Base-by-base conservation (phyloP, 2,113 vertebrate species). In the Oreochromis tanganicae region DNA sequence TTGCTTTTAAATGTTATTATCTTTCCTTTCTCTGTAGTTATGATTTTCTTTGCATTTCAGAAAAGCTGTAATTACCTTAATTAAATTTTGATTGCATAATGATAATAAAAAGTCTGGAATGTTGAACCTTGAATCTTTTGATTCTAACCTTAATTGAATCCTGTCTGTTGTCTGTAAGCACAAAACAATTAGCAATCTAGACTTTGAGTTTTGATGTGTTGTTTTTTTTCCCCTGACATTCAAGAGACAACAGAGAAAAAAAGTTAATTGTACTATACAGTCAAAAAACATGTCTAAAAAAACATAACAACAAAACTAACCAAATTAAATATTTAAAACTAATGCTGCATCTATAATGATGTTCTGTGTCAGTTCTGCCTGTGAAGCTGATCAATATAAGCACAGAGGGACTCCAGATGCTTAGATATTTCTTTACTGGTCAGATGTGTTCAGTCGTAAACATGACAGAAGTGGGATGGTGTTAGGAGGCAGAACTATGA, bases 1-100 rank as follows among this genome's bases (percentile, higher is more conserved):
- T 38, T 56, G 7, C 55, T 59, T 80, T 81, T 87, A 90, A 90
- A 93, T 90, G 90, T 85, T 82, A 89, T 29, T 52, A 34, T 55
- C 41, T 38, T 81, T 19, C 12, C 19, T 1, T 1, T 41, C 7
- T 0, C 63, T 68, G 63, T 68, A 0, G 63, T 41, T 41, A 66
- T 5, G 61, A 38, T 38, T 21, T 41, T 68, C 11, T 41, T 68
- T 21, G 34, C 63, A 41, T 68, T 41, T 4, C 3, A 10, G 38
- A 8, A 21, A 68, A 68, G 11, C 63, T 41, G 34, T 68, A 21
- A 68, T 68, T 1, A 34, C 34, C 34, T 21, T 41, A 21, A 68
- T 21, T 68, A 3, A 4, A 13, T 68, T 68, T 38, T 68, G 34
- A 7, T 1, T 21, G 34, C 63, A 38, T 41, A 68, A 38, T 38